These are phyloP conservation scores for Dolichallabes microphthalmus DNA, from an alignment of 2,113 vertebrate species.

Conservation along the genomic window DNA sequence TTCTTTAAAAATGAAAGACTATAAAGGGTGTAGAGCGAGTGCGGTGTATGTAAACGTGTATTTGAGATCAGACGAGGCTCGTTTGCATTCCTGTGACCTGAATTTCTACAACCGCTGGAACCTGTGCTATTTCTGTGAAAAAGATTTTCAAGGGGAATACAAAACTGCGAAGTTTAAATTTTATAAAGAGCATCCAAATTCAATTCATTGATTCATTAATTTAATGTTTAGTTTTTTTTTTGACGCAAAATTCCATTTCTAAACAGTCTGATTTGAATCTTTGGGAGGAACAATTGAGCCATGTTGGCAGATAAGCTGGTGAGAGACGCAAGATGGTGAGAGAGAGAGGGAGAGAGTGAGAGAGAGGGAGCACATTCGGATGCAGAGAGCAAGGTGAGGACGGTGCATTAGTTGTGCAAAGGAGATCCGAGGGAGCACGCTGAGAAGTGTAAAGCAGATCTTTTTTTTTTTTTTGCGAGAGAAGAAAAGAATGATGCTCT, in stretches of 20 bases:
- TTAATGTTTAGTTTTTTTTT: neutral
- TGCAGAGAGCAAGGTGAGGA: slow-evolving; percentile 33
- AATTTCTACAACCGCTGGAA: neutral
- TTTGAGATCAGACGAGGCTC: neutral
- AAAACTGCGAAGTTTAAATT: neutral
- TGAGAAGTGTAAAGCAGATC: slow-evolving; percentile 29
- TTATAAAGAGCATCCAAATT: neutral
- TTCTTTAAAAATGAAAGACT: no score
- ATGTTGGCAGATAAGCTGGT: slow-evolving; percentile 57
- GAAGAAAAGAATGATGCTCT: slow-evolving; percentile 9
- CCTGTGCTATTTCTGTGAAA: neutral
- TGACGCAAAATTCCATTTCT: neutral
- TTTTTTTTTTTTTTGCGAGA: neutral
- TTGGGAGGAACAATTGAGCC: slow-evolving; percentile 63
- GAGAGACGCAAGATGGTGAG: slow-evolving; percentile 8
- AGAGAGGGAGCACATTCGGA: neutral
- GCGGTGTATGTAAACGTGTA: neutral
- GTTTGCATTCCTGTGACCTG: neutral
- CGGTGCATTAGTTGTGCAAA: slow-evolving; percentile 32
- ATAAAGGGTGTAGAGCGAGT: neutral
- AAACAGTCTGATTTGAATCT: neutral
- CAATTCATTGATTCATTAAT: no score
- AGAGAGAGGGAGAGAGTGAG: slow-evolving; percentile 9
- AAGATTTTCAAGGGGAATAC: neutral
- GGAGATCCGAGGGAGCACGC: slow-evolving; percentile 18